Percentiles rank a stretch among this genome's conserved stretches.
Conservation (phyloP, 2,888 invertebrate species). For the Toxonevra muliebris region DNA sequence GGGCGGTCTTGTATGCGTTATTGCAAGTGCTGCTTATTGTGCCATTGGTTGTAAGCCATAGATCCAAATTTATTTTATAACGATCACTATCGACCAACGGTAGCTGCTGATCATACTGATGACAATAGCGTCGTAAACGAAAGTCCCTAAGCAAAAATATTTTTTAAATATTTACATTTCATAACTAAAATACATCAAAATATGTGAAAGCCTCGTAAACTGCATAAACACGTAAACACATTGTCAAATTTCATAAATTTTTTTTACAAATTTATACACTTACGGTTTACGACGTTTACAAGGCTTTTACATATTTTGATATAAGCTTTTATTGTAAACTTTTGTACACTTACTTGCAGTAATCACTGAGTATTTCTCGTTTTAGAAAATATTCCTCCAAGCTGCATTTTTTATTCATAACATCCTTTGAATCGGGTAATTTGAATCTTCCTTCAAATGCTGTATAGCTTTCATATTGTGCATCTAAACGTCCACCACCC, state of each 20-base stretch:
- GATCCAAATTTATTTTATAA: slow-evolving; percentile 52
- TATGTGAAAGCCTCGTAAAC: too few relatives aligned
- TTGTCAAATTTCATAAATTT: too few relatives aligned
- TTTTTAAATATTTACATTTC: slow-evolving; percentile 2
- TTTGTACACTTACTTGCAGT: slow-evolving; percentile 55
- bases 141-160: slow-evolving; percentile 50
- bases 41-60: slow-evolving; percentile 46
- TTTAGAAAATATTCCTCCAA: slow-evolving; percentile 62
- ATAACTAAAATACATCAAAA: too few relatives aligned
- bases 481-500: slow-evolving; percentile 59
- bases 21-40: slow-evolving; percentile 19
- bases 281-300: too few relatives aligned
- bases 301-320: too few relatives aligned
- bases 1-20: slow-evolving; percentile 35
- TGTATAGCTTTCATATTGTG: slow-evolving; percentile 48
- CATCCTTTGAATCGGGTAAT: slow-evolving; percentile 55
- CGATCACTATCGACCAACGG: slow-evolving; percentile 55
- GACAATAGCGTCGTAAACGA: slow-evolving; percentile 61
- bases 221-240: too few relatives aligned
- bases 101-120: slow-evolving; percentile 57
- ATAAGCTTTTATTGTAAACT: too few relatives aligned
- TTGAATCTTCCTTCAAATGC: slow-evolving; percentile 57
- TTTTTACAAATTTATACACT: too few relatives aligned
- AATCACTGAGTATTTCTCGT: slow-evolving; percentile 60
- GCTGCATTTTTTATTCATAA: slow-evolving; percentile 53